These are phyloP conservation scores for Australoheros scitulus DNA, from an alignment of 2,113 vertebrate species.

Conservation along the genomic window DNA sequence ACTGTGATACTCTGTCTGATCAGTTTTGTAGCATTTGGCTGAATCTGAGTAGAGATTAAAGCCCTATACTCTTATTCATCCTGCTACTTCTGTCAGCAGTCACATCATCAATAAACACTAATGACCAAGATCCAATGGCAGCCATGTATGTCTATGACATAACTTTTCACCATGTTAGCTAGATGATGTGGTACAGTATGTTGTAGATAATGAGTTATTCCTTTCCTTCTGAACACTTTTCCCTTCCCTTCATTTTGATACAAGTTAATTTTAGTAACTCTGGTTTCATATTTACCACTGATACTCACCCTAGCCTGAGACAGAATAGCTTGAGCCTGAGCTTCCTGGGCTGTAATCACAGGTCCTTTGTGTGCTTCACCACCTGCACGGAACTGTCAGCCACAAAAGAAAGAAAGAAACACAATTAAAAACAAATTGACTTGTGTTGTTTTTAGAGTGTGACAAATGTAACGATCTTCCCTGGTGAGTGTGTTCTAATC, in stretches of 20 bases:
- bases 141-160: background rate
- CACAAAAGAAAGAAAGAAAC: conserved; percentile 24
- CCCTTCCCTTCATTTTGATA: background rate
- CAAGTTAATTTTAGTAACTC: background rate
- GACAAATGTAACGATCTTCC: conserved; percentile 2
- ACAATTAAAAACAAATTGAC: conserved; percentile 44
- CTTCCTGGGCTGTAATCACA: conserved; percentile 91
- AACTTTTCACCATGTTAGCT: background rate
- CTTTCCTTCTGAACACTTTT: background rate
- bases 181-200: background rate
- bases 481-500: conserved; percentile 21
- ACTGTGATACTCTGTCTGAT: too few species aligned
- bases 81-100: background rate
- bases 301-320: conserved; percentile 92
- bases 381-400: conserved; percentile 91
- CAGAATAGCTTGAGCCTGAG: conserved; percentile 97
- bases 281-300: background rate
- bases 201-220: background rate
- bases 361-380: conserved; percentile 94
- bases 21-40: too few species aligned
- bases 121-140: background rate
- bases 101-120: background rate
- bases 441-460: conserved; percentile 39
- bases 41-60: background rate
- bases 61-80: background rate